These are phyloP conservation scores for Eciton burchellii DNA, from an alignment of 1,140 invertebrate genomes.

Conservation along the genomic window DNA sequence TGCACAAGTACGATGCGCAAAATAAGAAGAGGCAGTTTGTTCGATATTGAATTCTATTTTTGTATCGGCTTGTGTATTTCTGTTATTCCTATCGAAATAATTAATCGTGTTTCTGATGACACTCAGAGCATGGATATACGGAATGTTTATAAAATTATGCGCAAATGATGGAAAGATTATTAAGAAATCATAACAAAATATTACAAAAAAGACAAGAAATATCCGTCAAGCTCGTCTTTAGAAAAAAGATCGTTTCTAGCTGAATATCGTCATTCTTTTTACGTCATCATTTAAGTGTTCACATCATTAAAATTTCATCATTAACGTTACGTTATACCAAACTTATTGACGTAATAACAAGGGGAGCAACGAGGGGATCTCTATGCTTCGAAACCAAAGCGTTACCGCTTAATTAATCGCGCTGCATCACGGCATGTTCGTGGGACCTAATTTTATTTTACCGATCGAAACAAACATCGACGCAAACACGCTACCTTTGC, in stretches of 20 bases:
- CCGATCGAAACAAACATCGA: too few species aligned
- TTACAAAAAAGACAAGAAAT: background rate
- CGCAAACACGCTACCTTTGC: background rate
- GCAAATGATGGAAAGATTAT: background rate
- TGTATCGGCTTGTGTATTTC: background rate
- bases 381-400: background rate
- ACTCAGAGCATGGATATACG: background rate
- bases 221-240: background rate
- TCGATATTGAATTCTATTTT: background rate
- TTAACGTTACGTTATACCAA: background rate
- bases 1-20: background rate
- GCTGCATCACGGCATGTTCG: constrained; percentile 3
- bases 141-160: background rate
- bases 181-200: background rate
- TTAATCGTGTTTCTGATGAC: background rate
- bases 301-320: constrained; percentile 9
- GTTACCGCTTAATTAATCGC: constrained; percentile 35
- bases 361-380: background rate
- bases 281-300: background rate
- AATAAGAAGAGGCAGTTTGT: background rate
- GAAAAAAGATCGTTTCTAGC: background rate
- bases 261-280: background rate
- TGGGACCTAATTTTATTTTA: constrained; percentile 29
- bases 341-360: background rate
- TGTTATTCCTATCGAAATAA: background rate